A percentile compares a stretch with the other conserved stretches of the same genome.
Conservation (phyloP, 2,888 invertebrate species). For the Andricus quercusramuli region DNA sequence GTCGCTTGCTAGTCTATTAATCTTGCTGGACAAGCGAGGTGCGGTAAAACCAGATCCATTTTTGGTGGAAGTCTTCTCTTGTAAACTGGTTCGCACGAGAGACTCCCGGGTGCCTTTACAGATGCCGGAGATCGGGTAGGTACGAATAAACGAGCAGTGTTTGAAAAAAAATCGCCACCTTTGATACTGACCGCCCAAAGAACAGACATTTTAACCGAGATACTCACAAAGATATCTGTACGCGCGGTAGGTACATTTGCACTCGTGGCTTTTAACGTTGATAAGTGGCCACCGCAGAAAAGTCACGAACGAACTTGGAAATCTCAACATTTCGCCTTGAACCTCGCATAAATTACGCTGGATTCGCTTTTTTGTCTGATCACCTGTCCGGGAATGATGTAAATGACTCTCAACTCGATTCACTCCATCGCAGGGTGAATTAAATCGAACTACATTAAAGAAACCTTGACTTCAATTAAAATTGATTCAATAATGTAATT, state of each 20-base stretch:
- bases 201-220: slow-evolving; percentile 36
- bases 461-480: slow-evolving; percentile 1
- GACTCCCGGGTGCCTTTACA: neutral
- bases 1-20: neutral
- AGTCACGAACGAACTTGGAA: slow-evolving; percentile 36
- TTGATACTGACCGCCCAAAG: slow-evolving; percentile 25
- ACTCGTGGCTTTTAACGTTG: slow-evolving; percentile 24
- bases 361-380: slow-evolving; percentile 25
- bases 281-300: slow-evolving; percentile 28
- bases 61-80: slow-evolving; percentile 25
- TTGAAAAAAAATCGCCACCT: slow-evolving; percentile 23
- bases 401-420: slow-evolving; percentile 18
- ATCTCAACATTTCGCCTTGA: slow-evolving; percentile 35
- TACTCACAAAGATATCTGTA: slow-evolving; percentile 28
- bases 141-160: slow-evolving; percentile 11
- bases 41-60: slow-evolving; percentile 7
- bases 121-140: slow-evolving; percentile 4
- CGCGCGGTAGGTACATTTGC: slow-evolving; percentile 33
- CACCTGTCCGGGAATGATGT: slow-evolving; percentile 23
- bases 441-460: neutral
- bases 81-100: slow-evolving; percentile 23
- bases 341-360: slow-evolving; percentile 20
- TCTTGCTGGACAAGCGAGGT: neutral
- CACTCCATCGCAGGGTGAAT: neutral
- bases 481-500: neutral